A percentile compares a stretch with the other conserved stretches of the same genome.
Conservation (phyloP, 1,140 invertebrate genomes). For the Phenacoccus solenopsis region DNA sequence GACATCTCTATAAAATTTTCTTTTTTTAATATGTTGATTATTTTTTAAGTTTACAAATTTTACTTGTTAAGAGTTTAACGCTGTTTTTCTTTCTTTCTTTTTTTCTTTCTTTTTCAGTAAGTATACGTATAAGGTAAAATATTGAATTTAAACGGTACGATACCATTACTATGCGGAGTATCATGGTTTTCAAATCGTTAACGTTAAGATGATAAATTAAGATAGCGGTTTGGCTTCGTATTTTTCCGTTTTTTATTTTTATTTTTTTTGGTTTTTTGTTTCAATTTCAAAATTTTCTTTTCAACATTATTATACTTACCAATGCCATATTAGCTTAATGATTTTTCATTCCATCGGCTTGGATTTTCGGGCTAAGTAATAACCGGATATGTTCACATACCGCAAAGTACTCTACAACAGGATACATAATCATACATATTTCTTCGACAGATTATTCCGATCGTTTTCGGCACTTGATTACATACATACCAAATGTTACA, state of each 20-base stretch:
- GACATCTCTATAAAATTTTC: background rate
- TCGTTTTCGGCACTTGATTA: background rate
- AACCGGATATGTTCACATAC: too few species aligned
- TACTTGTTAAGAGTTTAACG: conserved; percentile 8
- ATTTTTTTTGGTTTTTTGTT: background rate
- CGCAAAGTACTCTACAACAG: too few species aligned
- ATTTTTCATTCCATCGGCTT: too few species aligned
- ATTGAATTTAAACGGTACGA: background rate
- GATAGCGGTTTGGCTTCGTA: too few species aligned
- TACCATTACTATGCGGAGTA: background rate
- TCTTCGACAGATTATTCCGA: too few species aligned
- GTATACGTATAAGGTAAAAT: background rate
- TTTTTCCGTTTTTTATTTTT: too few species aligned
- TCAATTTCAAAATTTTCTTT: too few species aligned
- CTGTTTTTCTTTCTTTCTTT: background rate
- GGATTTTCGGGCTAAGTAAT: too few species aligned
- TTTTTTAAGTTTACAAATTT: conserved; percentile 11
- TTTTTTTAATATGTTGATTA: conserved; percentile 10
- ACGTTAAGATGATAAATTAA: too few species aligned
- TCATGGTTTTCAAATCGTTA: background rate
- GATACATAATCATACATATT: too few species aligned
- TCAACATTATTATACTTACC: background rate
- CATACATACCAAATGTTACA: conserved; percentile 12
- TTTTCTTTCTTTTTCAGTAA: background rate
- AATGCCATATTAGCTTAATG: background rate